A percentile compares a stretch with the other conserved stretches of the same genome.
Conservation (phyloP, 37 sponge, comb jelly and placozoan genomes). For the Haliclona indistincta region DNA sequence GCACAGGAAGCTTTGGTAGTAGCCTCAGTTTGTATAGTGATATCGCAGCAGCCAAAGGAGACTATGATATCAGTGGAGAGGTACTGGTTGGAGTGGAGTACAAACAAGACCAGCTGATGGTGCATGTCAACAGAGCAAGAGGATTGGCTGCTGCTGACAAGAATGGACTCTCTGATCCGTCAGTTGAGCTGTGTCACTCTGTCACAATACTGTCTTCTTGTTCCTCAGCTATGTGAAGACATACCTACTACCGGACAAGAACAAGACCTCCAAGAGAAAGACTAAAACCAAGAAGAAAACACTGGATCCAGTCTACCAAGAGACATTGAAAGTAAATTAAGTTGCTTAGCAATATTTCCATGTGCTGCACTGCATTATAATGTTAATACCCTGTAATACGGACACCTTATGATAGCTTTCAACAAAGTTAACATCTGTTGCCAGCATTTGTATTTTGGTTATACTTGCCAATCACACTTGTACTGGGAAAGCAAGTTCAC, state of each 20-base stretch:
- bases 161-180: slow-evolving; percentile 47
- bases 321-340: slow-evolving; percentile 51
- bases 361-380: too few species aligned
- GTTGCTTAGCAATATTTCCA: background rate
- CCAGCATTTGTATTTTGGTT: too few species aligned
- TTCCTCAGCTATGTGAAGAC: slow-evolving; percentile 81
- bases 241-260: slow-evolving; percentile 68
- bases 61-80: slow-evolving; percentile 60
- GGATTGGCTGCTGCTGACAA: slow-evolving; percentile 57
- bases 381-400: too few species aligned
- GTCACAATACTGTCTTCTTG: too few species aligned
- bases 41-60: too few species aligned
- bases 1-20: slow-evolving; percentile 41
- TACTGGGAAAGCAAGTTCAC: too few species aligned
- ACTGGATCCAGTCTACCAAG: slow-evolving; percentile 49
- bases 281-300: slow-evolving; percentile 48
- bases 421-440: too few species aligned
- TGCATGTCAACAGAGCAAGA: slow-evolving; percentile 34
- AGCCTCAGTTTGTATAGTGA: too few species aligned
- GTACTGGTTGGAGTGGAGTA: slow-evolving; percentile 50
- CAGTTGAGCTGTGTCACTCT: too few species aligned
- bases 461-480: too few species aligned
- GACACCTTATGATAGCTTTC: too few species aligned
- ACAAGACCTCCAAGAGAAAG: slow-evolving; percentile 65
- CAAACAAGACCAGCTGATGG: slow-evolving; percentile 31